These are phyloP conservation scores for Dryobates pubescens DNA, from an alignment of 2,797 vertebrate species.

Conservation along the genomic window DNA sequence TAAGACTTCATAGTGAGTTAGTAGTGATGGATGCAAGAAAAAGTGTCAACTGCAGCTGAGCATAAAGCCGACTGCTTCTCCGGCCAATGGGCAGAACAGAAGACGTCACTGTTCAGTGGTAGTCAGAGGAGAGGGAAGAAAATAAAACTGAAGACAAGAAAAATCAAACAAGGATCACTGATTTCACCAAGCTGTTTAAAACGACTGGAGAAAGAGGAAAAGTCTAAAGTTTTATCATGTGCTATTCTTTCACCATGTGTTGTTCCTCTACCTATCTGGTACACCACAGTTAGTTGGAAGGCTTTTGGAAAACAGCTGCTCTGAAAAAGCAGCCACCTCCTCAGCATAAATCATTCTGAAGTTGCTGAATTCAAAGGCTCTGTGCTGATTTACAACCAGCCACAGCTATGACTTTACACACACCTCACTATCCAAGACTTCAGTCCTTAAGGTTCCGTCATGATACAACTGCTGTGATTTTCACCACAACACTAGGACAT, in stretches of 20 bases:
- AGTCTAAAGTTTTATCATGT: conserved; percentile 1
- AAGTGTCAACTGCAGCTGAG: conserved; percentile 35
- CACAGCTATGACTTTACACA: neutral
- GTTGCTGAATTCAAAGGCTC: neutral
- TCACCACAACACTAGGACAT: neutral
- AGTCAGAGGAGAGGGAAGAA: conserved; percentile 31
- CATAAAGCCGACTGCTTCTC: conserved; percentile 31
- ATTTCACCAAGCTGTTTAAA: conserved; percentile 62
- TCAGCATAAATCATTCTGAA: neutral
- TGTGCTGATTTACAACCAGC: neutral
- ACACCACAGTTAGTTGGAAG: neutral
- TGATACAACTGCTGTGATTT: neutral
- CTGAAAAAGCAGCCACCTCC: neutral
- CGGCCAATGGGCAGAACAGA: conserved; percentile 25
- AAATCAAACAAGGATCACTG: conserved; percentile 53
- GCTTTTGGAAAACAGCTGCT: conserved; percentile 2
- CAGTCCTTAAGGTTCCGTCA: neutral
- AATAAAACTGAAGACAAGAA: conserved; percentile 47
- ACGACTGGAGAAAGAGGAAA: conserved; percentile 28
- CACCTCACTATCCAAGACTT: neutral
- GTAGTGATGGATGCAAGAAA: conserved; percentile 60
- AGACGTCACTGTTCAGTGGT: conserved; percentile 11
- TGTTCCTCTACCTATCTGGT: conserved; percentile 6
- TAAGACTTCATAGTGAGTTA: conserved; percentile 64
- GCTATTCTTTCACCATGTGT: neutral